Evolutionary conservation across 2,113 vertebrate species (phyloP).

Genomic region (Natator depressus): DNA sequence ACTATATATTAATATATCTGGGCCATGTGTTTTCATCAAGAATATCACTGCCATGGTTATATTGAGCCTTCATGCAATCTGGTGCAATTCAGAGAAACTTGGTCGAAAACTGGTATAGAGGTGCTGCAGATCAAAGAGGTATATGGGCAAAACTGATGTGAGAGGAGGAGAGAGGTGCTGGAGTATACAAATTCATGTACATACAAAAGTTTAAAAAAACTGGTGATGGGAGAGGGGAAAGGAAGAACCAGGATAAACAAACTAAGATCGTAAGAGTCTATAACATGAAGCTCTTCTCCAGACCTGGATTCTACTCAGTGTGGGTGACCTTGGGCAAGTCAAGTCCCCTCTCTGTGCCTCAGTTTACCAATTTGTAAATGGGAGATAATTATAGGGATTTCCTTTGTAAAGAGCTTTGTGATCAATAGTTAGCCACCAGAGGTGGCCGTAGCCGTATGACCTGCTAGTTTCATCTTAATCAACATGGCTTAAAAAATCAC

Average conservation of each 20-base stretch:
- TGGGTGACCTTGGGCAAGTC: not conserved
- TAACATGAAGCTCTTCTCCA: not conserved
- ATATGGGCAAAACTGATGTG: not conserved
- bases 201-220: not conserved
- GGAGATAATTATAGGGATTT: accelerated
- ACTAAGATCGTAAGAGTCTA: not conserved
- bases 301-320: accelerated
- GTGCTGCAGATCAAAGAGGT: not conserved
- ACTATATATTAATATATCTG: not conserved
- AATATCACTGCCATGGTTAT: not conserved
- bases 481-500: not conserved
- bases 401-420: not conserved
- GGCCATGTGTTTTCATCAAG: not conserved
- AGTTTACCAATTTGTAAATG: not conserved
- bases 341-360: not conserved
- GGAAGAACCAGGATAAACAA: not conserved
- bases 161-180: not conserved
- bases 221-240: not conserved
- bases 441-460: not conserved
- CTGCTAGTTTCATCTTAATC: not conserved
- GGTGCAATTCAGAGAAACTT: not conserved
- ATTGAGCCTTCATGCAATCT: not conserved
- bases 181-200: not conserved
- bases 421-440: not conserved
- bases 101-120: not conserved